phyloP scores from a whole-genome alignment of 2,113 vertebrate species.

The Ursus arctos region DNA sequence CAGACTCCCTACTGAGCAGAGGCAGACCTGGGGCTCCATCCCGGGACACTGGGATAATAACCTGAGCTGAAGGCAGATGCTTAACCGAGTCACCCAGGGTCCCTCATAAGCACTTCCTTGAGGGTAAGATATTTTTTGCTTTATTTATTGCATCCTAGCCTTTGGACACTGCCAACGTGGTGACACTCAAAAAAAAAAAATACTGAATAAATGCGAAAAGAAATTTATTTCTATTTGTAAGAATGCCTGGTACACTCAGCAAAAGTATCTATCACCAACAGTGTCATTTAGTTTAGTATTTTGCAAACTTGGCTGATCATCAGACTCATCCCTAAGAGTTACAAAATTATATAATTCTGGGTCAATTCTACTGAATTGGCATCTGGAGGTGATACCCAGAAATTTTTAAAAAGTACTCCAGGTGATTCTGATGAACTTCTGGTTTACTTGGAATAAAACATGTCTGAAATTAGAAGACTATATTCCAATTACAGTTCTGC shows the following conservation, averaged over 20 bases:
- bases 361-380: background rate
- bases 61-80: background rate
- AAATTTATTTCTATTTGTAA: background rate
- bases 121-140: background rate
- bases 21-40: background rate
- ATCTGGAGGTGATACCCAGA: background rate
- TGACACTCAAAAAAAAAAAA: background rate
- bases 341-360: background rate
- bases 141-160: background rate
- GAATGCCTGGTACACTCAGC: background rate
- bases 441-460: conserved; percentile 13
- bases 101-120: background rate
- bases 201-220: background rate
- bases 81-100: background rate
- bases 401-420: background rate
- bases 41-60: background rate
- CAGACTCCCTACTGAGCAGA: background rate
- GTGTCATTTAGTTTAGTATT: background rate
- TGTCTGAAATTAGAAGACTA: background rate
- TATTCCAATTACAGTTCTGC: background rate
- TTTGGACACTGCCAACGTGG: background rate
- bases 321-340: background rate
- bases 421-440: background rate
- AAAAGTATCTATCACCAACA: background rate
- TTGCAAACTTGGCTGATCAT: background rate